phyloP scores from a whole-genome alignment of 2,113 vertebrate species.

The Chauna torquata region DNA sequence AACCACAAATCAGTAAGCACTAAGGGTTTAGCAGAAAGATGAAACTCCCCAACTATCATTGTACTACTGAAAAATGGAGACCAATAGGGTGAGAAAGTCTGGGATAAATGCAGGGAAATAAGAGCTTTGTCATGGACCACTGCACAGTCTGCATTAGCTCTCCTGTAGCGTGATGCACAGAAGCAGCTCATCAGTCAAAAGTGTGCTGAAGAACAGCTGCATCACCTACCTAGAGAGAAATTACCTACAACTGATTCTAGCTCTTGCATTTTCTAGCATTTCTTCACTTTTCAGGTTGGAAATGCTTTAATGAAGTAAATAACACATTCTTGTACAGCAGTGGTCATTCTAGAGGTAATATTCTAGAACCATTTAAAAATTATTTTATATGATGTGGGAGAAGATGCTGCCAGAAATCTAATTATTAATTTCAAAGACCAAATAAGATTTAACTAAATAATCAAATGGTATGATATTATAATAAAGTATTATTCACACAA shows the following conservation, averaged over 20 bases:
- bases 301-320: not conserved
- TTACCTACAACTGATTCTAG: not conserved
- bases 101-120: rapidly evolving
- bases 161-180: not conserved
- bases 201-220: not conserved
- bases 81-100: not conserved
- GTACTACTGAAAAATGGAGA: not conserved
- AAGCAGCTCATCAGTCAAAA: not conserved
- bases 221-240: not conserved
- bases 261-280: not conserved
- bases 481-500: not conserved
- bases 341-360: rapidly evolving
- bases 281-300: not conserved
- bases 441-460: not conserved
- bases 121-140: not conserved
- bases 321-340: not conserved
- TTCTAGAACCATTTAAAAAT: not conserved
- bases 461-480: not conserved
- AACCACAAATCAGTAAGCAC: not conserved
- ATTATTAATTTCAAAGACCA: not conserved
- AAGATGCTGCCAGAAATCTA: not conserved
- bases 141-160: too few species aligned
- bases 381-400: not conserved
- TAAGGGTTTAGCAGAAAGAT: not conserved
- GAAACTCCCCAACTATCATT: not conserved